Conservation (phyloP, 1,140 invertebrate genomes). For the Drosophila micromelanica region DNA sequence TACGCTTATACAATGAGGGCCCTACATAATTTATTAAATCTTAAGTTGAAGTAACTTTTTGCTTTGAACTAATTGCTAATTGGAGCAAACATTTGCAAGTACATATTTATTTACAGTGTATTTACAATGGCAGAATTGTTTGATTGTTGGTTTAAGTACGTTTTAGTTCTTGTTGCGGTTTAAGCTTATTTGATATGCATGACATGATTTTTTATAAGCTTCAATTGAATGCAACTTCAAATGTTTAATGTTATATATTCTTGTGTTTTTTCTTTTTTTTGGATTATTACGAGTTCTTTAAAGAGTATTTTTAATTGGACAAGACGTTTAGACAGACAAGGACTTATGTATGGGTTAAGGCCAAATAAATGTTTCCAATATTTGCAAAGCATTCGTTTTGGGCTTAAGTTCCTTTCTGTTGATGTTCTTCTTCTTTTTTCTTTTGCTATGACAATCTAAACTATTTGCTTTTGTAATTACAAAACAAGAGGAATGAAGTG, state of each 20-base stretch:
- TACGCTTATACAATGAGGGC: slow-evolving; percentile 26
- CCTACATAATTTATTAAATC: slow-evolving; percentile 18
- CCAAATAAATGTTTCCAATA: slow-evolving; percentile 42
- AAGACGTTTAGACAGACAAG: slow-evolving; percentile 4
- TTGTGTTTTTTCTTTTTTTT: neutral
- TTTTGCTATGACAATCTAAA: slow-evolving; percentile 44
- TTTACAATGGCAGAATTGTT: slow-evolving; percentile 68
- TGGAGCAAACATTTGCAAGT: slow-evolving; percentile 56
- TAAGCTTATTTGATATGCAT: slow-evolving; percentile 68
- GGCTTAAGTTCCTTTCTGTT: slow-evolving; percentile 36
- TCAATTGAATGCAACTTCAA: slow-evolving; percentile 38
- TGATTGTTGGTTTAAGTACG: slow-evolving; percentile 73
- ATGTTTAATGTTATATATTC: slow-evolving; percentile 17
- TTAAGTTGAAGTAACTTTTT: slow-evolving; percentile 58
- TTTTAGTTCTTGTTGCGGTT: slow-evolving; percentile 31
- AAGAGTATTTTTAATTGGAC: slow-evolving; percentile 17
- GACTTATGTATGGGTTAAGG: neutral
- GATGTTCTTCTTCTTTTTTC: slow-evolving; percentile 15
- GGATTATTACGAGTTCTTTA: slow-evolving; percentile 16
- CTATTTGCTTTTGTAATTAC: slow-evolving; percentile 64
- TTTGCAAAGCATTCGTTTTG: slow-evolving; percentile 33
- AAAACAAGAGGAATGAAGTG: slow-evolving; percentile 65
- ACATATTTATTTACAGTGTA: slow-evolving; percentile 52
- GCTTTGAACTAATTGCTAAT: slow-evolving; percentile 64
- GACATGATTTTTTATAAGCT: slow-evolving; percentile 53